Base-by-base conservation (phyloP, 2,113 vertebrate genomes). In the Numenius arquata region DNA sequence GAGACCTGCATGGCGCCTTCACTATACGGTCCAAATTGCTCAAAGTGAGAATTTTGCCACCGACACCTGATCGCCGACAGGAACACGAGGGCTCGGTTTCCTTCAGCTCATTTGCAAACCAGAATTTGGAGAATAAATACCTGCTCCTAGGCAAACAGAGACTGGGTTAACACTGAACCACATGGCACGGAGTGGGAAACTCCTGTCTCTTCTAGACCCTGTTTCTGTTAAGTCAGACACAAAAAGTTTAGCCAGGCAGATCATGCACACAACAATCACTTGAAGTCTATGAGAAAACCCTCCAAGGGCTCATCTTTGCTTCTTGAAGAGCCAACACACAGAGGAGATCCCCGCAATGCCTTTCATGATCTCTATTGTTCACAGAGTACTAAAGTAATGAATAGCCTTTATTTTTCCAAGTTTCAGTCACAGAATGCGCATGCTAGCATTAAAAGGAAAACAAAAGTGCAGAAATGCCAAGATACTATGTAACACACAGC, bases 361-460 rank as follows among this genome's bases (percentile, higher is more conserved):
- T 97, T 97, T 96, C 89, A 85, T 90, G 96, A 88, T 95, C 85
- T 65, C 95, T 19, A 97, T 97, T 97, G 66, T 90, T 79, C 73
- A 36, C 36, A 67, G 81, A 43, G 71, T 36, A 90, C 94, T 91
- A 15, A 88, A 96, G 95, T 96, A 97, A 97, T 96, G 93, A 97
- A 97, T 96, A 96, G 95, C 87, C 67, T 96, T 88, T 90, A 83
- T 93, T 96, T 96, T 88, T 95, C 93, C 82, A 91, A 97, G 89
- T 91, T 96, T 75, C 94, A 84, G 95, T 65, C 90, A 32, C 86
- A 95, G 83, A 85, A 75, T 36, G 67, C 7, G 6, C 67, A 73
- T 59, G 74, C 84, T 96, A 95, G 95, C 85, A 96, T 91, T 87
- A 96, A 97, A 97, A 89, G 85, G 47, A 82, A 97, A 97, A 95